Conservation (phyloP, 2,888 invertebrate species). For the Drosophila kuntzei region DNA sequence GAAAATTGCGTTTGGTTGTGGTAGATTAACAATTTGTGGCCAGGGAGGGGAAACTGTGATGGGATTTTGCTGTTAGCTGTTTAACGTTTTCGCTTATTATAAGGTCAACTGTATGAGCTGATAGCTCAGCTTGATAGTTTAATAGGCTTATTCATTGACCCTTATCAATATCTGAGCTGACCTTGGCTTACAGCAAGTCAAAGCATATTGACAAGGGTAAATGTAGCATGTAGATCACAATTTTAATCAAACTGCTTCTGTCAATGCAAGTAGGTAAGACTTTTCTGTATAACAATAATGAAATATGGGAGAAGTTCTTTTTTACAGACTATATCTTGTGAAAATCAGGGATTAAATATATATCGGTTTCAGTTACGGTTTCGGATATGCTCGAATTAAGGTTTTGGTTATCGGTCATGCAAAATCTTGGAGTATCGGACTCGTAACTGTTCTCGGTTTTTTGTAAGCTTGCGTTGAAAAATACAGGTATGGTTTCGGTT, state of each 20-base stretch:
- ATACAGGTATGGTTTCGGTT: too few species aligned
- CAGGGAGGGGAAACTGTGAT: conserved; percentile 10
- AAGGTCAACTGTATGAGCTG: conserved; percentile 34
- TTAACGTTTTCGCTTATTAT: conserved; percentile 32
- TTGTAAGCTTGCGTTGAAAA: too few species aligned
- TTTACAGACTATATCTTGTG: too few species aligned
- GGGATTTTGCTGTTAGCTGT: conserved; percentile 26
- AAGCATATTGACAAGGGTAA: conserved; percentile 26
- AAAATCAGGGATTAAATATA: too few species aligned
- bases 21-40: conserved; percentile 16
- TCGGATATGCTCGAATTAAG: too few species aligned
- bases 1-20: conserved; percentile 23
- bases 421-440: too few species aligned
- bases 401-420: too few species aligned
- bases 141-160: conserved; percentile 48
- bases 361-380: too few species aligned
- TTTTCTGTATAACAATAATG: neutral
- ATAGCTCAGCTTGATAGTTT: conserved; percentile 51
- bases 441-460: too few species aligned
- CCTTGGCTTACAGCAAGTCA: conserved; percentile 18
- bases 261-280: conserved; percentile 13
- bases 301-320: neutral
- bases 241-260: conserved; percentile 2
- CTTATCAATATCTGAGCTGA: conserved; percentile 47
- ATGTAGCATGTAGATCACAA: neutral